Percentiles rank a stretch among this genome's conserved stretches.
Conservation (phyloP, 2,797 vertebrate species). For the Xerus rutilus region DNA sequence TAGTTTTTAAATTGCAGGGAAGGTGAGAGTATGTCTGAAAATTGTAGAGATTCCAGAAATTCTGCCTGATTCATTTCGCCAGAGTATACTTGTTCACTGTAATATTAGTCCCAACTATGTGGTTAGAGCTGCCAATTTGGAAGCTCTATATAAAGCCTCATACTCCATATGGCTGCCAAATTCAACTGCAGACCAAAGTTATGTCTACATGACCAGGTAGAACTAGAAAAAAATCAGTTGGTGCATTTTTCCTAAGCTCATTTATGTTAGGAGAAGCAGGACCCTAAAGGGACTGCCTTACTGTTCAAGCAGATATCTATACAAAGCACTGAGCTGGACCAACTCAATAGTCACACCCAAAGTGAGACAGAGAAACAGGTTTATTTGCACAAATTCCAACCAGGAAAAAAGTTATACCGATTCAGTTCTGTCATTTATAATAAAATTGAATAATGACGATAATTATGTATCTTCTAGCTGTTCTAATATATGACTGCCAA, state of each 20-base stretch:
- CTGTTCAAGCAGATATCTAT: not conserved
- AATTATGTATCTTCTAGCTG: not conserved
- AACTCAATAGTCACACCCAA: not conserved
- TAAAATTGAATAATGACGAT: conserved; percentile 23
- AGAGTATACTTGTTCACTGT: conserved; percentile 47
- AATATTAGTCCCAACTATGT: conserved; percentile 53
- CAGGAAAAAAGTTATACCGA: not conserved
- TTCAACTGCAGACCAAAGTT: conserved; percentile 64
- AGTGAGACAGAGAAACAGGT: not conserved
- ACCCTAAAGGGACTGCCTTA: not conserved
- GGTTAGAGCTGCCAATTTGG: conserved; percentile 51
- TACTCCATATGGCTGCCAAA: conserved; percentile 42
- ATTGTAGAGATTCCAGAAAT: conserved; percentile 42
- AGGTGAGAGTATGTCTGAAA: conserved; percentile 55
- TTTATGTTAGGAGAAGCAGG: not conserved
- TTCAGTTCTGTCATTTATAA: conserved; percentile 21
- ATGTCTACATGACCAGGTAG: conserved; percentile 55
- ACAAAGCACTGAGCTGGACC: not conserved
- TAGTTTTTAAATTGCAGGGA: conserved; percentile 23
- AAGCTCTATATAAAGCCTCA: conserved; percentile 53
- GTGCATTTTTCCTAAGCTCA: not conserved
- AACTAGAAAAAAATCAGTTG: not conserved
- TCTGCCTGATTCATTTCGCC: conserved; percentile 58
- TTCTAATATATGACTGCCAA: conserved; percentile 34
- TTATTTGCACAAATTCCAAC: not conserved